These are phyloP conservation scores for Papilio machaon DNA, from an alignment of 1,140 invertebrate species.

Conservation along the genomic window DNA sequence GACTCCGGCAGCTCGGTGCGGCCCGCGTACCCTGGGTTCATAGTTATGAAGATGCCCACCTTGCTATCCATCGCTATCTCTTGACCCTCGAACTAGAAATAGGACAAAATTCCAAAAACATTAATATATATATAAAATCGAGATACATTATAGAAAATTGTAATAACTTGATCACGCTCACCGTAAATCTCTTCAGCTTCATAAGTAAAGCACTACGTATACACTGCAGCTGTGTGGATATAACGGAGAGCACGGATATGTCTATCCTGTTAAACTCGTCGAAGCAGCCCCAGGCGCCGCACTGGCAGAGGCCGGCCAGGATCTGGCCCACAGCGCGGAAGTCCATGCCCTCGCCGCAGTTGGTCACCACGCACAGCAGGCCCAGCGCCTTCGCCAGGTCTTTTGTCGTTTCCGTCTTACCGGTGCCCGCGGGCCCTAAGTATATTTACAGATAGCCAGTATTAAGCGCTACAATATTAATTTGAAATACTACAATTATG, in stretches of 20 bases:
- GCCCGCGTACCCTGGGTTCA: constrained; percentile 96
- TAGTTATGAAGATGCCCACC: constrained; percentile 96
- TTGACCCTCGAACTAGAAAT: constrained; percentile 90
- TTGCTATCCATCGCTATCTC: constrained; percentile 91
- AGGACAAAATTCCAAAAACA: background rate
- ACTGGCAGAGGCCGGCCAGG: constrained; percentile 89
- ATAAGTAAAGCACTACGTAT: constrained; percentile 91
- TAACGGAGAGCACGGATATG: constrained; percentile 94
- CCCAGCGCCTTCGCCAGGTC: constrained; percentile 95
- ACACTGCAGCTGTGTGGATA: constrained; percentile 94
- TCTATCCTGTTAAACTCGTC: constrained; percentile 97
- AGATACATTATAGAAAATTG: background rate
- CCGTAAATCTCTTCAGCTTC: constrained; percentile 88
- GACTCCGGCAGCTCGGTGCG: constrained; percentile 95
- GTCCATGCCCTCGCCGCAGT: constrained; percentile 96
- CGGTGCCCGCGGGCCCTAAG: constrained; percentile 90
- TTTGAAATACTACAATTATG: too few relatives aligned
- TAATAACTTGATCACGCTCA: constrained; percentile 58
- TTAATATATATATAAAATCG: background rate
- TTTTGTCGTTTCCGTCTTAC: constrained; percentile 96
- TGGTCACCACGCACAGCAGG: constrained; percentile 93
- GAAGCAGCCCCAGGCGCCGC: constrained; percentile 94
- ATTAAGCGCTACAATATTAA: too few relatives aligned
- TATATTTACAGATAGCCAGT: background rate
- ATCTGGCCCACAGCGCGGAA: constrained; percentile 93